phyloP scores from a whole-genome alignment of 2,797 vertebrate species.

The Betta splendens region DNA sequence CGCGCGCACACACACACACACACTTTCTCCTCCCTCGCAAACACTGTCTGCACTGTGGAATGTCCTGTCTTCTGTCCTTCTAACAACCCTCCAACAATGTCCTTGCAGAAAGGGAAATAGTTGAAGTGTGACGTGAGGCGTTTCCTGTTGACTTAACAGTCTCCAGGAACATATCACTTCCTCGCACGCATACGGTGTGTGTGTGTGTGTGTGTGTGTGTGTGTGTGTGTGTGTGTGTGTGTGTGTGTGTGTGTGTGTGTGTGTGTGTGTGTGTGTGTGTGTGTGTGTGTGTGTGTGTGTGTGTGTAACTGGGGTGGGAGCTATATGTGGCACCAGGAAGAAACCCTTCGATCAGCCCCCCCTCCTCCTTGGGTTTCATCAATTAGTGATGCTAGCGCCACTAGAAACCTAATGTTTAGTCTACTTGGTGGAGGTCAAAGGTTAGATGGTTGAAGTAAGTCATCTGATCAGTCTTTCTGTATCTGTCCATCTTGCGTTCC shows the following conservation, averaged over 20 bases:
- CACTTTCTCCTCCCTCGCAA: constrained; percentile 50
- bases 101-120: constrained; percentile 66
- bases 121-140: constrained; percentile 55
- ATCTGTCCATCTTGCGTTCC: constrained; percentile 32
- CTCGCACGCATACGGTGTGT: constrained; percentile 46
- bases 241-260: too few relatives aligned
- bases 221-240: too few relatives aligned
- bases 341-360: constrained; percentile 53
- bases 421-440: constrained; percentile 22
- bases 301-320: constrained; percentile 23
- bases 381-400: constrained; percentile 44
- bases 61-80: constrained; percentile 68
- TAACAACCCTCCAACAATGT: constrained; percentile 75
- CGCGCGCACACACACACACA: constrained; percentile 19
- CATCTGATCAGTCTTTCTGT: constrained; percentile 45
- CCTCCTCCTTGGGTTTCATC: constrained; percentile 66
- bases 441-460: constrained; percentile 15
- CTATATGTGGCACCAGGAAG: constrained; percentile 66
- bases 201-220: too few relatives aligned
- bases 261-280: too few relatives aligned
- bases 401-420: constrained; percentile 44
- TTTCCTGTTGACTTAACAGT: constrained; percentile 73
- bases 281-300: too few relatives aligned
- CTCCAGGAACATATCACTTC: constrained; percentile 65
- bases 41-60: constrained; percentile 40